Base-by-base conservation (phyloP, 30 jellyfish, hydroid and myxozoan genomes). In the Catostylus mosaicus region DNA sequence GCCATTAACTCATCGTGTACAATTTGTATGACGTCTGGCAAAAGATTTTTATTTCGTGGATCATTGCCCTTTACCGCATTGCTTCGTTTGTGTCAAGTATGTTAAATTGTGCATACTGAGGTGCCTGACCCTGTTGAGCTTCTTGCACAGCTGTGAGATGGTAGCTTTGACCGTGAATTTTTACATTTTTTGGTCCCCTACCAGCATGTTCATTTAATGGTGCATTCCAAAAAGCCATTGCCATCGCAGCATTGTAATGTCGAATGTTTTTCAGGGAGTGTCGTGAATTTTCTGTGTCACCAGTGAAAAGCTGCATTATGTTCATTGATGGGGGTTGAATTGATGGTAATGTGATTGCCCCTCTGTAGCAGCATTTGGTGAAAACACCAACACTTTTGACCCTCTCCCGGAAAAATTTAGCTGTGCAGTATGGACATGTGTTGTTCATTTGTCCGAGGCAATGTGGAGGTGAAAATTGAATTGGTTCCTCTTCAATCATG, bases 161-260 rank as follows among this genome's bases (percentile, higher is more conserved):
- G 85, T 80, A 64, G 75, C 76, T 47, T 67, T 80, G 91, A 19
- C 91, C 86, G 33, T 80, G 86, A 38, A 67, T 78, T 19, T 84
- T 78, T 0, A 78, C 47, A 45, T 59, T 69, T 34, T 22, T 54
- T 3, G 88, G 88, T 9, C 90, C 77, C 1, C 90, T 61, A 60
- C 73, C 84, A 34, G 84, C 46, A 63, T 33, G 90, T n/a, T 45
- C 38, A 19, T 35, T 33, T 22, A 78, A 12, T 38, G 81, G 34
- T 19, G 90, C 90, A 61, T 63, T 61, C 82, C 82, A 78, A 64
- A 84, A 77, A 11, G 88, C 88, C 88, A 77, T 77, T 10, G 88
- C 73, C 66, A 77, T 12, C 40, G 82, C 82, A 3, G 85, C 35
- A 27, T 79, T n/a, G n/a, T n/a, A n/a, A n/a, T n/a, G n/a, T n/a